Percentiles rank a stretch among this genome's conserved stretches.
Evolutionary conservation across 2,797 vertebrate genomes (phyloP).

Genomic region (Sebastes oblongus): DNA sequence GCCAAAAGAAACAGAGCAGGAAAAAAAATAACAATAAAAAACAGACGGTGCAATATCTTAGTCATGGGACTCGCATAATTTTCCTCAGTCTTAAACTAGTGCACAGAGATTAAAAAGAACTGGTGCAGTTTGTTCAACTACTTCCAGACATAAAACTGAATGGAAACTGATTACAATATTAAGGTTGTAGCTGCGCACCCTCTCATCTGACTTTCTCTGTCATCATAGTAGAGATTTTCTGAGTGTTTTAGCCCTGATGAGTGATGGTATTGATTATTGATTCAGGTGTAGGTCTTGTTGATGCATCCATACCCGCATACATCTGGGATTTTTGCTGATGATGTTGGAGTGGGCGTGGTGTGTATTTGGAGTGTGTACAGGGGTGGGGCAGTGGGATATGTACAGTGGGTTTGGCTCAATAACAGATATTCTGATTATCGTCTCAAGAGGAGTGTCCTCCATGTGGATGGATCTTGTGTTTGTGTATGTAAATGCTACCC

Average conservation of each 20-base stretch:
- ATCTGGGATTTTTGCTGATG: conserved; percentile 35
- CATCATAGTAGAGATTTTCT: neutral
- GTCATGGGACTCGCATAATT: conserved; percentile 83
- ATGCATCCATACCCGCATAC: conserved; percentile 15
- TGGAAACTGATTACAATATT: conserved; percentile 1
- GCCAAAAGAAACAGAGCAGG: conserved; percentile 71
- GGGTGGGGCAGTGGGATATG: conserved; percentile 27
- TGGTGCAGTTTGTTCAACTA: conserved; percentile 38
- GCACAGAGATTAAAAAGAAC: conserved; percentile 72
- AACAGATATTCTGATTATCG: conserved; percentile 1
- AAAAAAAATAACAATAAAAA: conserved; percentile 65
- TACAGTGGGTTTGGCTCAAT: conserved; percentile 14
- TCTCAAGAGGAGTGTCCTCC: conserved; percentile 7
- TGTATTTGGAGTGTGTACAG: conserved; percentile 1
- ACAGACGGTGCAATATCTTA: conserved; percentile 73
- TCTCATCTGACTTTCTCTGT: neutral
- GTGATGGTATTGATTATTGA: conserved; percentile 15
- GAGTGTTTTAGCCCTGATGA: neutral
- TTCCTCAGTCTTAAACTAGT: conserved; percentile 65
- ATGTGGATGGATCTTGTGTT: conserved; percentile 9
- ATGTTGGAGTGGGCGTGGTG: conserved; percentile 53
- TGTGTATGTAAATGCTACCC: neutral
- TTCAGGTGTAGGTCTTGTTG: conserved; percentile 2
- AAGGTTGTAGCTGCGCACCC: neutral
- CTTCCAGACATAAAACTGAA: conserved; percentile 23